Conservation (phyloP, 2,888 invertebrate species). For the Synergus laeviventris region DNA sequence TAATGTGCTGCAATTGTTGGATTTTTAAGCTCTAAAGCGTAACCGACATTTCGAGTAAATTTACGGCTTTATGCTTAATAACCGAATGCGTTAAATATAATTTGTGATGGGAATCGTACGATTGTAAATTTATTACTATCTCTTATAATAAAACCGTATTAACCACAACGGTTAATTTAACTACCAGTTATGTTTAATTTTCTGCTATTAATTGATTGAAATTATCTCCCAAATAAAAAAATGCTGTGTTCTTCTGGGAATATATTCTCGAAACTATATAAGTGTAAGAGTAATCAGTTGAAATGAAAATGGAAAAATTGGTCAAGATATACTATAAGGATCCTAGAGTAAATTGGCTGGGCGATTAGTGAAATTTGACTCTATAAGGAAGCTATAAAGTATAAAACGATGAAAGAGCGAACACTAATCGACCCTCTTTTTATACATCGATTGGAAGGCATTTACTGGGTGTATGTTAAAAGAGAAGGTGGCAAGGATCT, state of each 20-base stretch:
- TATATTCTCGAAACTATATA: background rate
- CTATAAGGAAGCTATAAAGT: constrained; percentile 28
- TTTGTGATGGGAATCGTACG: background rate
- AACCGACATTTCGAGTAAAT: too few relatives aligned
- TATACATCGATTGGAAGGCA: constrained; percentile 38
- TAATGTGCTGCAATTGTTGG: too few relatives aligned
- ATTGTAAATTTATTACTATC: constrained; percentile 13
- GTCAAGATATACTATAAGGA: background rate
- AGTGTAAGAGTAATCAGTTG: too few relatives aligned
- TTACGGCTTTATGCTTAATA: background rate
- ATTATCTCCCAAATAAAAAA: constrained; percentile 13
- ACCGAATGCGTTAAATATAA: constrained; percentile 17
- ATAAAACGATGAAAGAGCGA: constrained; percentile 28
- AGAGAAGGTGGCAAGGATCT: constrained; percentile 45
- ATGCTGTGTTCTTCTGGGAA: background rate
- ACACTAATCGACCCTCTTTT: constrained; percentile 34
- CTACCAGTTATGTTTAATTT: constrained; percentile 20
- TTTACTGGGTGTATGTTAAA: constrained; percentile 31
- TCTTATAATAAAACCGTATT: constrained; percentile 6
- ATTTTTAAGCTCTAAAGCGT: too few relatives aligned
- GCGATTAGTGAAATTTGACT: constrained; percentile 30
- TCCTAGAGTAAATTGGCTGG: constrained; percentile 18
- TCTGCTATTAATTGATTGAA: constrained; percentile 14
- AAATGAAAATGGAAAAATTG: constrained; percentile 9
- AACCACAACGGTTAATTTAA: constrained; percentile 21